phyloP scores from a whole-genome alignment of 2,888 invertebrate genomes.

The Protodeltote pygarga region DNA sequence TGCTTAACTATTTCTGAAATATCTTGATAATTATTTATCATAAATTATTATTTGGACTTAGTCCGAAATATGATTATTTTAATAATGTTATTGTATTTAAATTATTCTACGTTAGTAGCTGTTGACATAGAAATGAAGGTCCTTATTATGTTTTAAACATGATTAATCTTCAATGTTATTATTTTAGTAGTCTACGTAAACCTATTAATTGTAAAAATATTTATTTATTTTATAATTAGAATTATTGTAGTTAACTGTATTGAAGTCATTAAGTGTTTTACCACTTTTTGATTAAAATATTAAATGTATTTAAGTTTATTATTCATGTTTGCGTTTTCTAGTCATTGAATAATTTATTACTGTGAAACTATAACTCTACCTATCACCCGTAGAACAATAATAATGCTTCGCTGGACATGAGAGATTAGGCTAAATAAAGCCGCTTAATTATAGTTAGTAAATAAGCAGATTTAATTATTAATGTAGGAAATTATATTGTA shows the following conservation, averaged over 20 bases:
- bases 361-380: constrained; percentile 17
- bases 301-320: constrained; percentile 8
- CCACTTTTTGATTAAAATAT: too few relatives aligned
- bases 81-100: constrained; percentile 15
- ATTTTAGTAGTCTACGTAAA: too few relatives aligned
- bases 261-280: too few relatives aligned
- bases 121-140: constrained; percentile 4
- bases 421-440: constrained; percentile 51
- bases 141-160: neutral
- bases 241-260: too few relatives aligned
- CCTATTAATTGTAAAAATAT: too few relatives aligned
- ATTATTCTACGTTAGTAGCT: constrained; percentile 22
- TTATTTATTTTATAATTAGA: too few relatives aligned
- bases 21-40: constrained; percentile 14
- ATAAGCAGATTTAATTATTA: constrained; percentile 43
- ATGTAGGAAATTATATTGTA: constrained; percentile 43
- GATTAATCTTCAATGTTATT: neutral
- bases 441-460: constrained; percentile 47
- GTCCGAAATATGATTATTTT: constrained; percentile 41
- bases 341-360: constrained; percentile 46
- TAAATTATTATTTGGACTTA: constrained; percentile 41
- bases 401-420: constrained; percentile 48
- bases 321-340: constrained; percentile 40
- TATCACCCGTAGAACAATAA: constrained; percentile 15
- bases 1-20: constrained; percentile 28